Evolutionary conservation across 2,113 vertebrate genomes (phyloP), one percentile per base, ranked within the genome.

Genomic region (Sterrhoptilus dennistouni): DNA sequence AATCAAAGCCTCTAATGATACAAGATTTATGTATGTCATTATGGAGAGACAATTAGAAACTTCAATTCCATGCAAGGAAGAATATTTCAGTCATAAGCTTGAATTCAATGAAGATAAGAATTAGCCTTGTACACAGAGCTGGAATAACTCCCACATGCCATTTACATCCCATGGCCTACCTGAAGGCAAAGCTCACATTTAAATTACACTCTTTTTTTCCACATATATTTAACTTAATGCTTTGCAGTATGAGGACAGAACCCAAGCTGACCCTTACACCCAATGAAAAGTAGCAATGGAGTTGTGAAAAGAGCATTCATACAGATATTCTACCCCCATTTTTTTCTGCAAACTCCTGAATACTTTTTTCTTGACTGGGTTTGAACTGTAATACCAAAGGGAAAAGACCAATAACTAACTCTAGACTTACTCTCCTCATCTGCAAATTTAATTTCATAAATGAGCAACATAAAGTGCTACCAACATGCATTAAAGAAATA

Each of bases 371-470:
- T 92, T 54, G 66, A 60, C 40, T 81, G 33, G 36, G 52, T 76
- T 92, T 92, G 57, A 88, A 76, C 52, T 60, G 42, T 64, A 80
- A 59, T 69, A 88, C 24, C 60, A 72, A 93, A 90, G 35, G 22
- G 24, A 59, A 94, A 93, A 96, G 38, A 47, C 14, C 42, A 54
- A 33, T 75, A 50, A 90, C 29, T 63, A 84, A 47, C 9, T 53
- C 45, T 66, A 45, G 75, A 60, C 7, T 69, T 84, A 61, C 5
- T 77, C 87, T 44, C 76, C 83, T 95, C 31, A 79, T 49, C 70
- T 78, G 80, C 59, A 95, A 74, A 94, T 94, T 89, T 83, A 93
- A 88, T 96, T 93, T 93, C 83, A 70, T 63, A 70, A 95, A 82
- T 90, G 61, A 95, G 86, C 63, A 93, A 92, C 40, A 94, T 68